phyloP scores from a whole-genome alignment of 2,797 vertebrate genomes.

The Rhinichthys osculus region DNA sequence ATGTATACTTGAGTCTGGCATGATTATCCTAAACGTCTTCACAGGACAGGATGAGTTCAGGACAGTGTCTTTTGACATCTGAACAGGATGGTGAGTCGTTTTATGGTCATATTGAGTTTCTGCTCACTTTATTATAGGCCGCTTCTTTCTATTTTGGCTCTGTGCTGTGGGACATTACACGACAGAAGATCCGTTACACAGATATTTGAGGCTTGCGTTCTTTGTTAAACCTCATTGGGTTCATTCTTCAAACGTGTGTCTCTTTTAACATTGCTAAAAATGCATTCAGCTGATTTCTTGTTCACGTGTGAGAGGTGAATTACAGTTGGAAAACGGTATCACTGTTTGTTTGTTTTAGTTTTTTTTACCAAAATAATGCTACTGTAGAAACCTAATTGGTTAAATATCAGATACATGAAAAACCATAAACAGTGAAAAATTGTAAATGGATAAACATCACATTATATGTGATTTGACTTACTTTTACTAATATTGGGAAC shows the following conservation, averaged over 20 bases:
- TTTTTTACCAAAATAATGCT: too few species aligned
- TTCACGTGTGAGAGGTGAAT: neutral
- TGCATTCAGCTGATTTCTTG: neutral
- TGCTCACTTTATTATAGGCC: neutral
- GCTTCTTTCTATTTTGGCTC: neutral
- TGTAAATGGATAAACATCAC: too few species aligned
- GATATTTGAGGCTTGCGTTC: neutral
- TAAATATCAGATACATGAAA: too few species aligned
- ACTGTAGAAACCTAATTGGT: too few species aligned
- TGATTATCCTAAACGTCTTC: neutral
- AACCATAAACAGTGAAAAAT: too few species aligned
- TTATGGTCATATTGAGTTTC: conserved; percentile 1
- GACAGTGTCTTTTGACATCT: conserved; percentile 1
- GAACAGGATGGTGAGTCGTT: neutral
- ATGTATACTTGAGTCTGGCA: too few species aligned
- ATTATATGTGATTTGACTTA: too few species aligned
- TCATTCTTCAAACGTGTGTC: neutral
- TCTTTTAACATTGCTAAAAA: neutral
- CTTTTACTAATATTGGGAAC: too few species aligned
- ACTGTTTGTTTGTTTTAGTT: too few species aligned
- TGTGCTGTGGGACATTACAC: neutral
- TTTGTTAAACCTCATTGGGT: neutral
- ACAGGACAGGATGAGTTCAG: neutral
- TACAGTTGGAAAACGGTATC: neutral
- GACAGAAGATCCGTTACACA: neutral